Evolutionary conservation across 2,113 vertebrate species (phyloP).

Genomic region (Scytalopus superciliaris): DNA sequence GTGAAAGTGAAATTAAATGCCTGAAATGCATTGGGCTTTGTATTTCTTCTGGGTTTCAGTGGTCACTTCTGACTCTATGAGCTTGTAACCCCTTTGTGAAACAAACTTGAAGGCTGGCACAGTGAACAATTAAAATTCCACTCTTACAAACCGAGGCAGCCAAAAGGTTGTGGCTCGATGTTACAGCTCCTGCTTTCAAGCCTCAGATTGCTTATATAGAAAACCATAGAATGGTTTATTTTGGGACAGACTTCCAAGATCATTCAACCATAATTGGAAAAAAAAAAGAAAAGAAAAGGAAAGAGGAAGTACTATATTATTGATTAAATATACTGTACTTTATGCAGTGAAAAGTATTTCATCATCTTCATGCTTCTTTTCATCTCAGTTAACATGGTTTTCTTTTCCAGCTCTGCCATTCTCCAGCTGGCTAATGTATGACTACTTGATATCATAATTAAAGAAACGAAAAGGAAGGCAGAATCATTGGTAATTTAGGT

Average conservation of each 20-base stretch:
- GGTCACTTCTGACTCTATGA: neutral
- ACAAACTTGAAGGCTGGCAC: neutral
- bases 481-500: neutral
- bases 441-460: neutral
- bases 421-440: neutral
- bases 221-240: neutral
- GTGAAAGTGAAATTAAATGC: slow-evolving; percentile 37
- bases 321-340: neutral
- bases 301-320: neutral
- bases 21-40: neutral
- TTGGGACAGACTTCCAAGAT: neutral
- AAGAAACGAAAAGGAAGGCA: neutral
- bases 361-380: neutral
- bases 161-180: neutral
- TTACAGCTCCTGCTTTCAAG: neutral
- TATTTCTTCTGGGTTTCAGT: neutral
- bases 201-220: neutral
- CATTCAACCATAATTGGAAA: neutral
- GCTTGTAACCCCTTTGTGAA: neutral
- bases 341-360: neutral
- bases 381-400: neutral
- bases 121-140: neutral
- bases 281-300: too few relatives aligned
- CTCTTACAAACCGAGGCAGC: neutral
- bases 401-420: neutral